Conservation (phyloP, 1,140 invertebrate species). For the Procambarus clarkii region DNA sequence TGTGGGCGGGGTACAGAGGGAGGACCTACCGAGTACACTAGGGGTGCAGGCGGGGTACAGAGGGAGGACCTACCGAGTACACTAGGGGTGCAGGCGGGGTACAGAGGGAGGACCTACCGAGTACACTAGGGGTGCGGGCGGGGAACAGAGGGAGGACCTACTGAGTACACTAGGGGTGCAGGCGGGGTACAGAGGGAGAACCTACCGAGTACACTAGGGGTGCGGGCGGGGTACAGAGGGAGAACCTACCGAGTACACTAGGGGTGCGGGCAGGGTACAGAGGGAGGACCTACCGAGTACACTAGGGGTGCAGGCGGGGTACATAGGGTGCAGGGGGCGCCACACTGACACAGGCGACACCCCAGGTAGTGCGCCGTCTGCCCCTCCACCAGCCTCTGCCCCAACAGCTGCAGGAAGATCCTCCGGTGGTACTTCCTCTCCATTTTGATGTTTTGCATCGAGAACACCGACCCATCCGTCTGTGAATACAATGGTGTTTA, state of each 20-base stretch:
- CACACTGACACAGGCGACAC: slow-evolving; percentile 34
- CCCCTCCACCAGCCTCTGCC: slow-evolving; percentile 34
- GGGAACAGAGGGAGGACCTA: slow-evolving; percentile 40
- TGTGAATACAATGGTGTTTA: not conserved
- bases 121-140: slow-evolving; percentile 30
- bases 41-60: slow-evolving; percentile 32
- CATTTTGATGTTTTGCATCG: slow-evolving; percentile 47
- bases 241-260: slow-evolving; percentile 14
- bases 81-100: slow-evolving; percentile 15
- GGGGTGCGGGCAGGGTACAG: slow-evolving; percentile 28
- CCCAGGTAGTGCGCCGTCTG: slow-evolving; percentile 33
- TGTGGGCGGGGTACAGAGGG: slow-evolving; percentile 29
- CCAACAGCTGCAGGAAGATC: slow-evolving; percentile 51
- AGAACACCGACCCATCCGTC: slow-evolving; percentile 58
- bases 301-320: slow-evolving; percentile 21
- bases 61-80: slow-evolving; percentile 40
- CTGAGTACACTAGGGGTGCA: slow-evolving; percentile 19
- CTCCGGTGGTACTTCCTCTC: slow-evolving; percentile 44
- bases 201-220: slow-evolving; percentile 39
- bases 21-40: slow-evolving; percentile 27
- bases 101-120: slow-evolving; percentile 35
- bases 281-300: slow-evolving; percentile 33
- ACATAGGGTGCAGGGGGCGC: slow-evolving; percentile 43
- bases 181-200: slow-evolving; percentile 41
- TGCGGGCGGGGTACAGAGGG: slow-evolving; percentile 33